A percentile compares a stretch with the other conserved stretches of the same genome.
phyloP scores from a whole-genome alignment of 1,140 invertebrate genomes.

The Eumeta japonica region DNA sequence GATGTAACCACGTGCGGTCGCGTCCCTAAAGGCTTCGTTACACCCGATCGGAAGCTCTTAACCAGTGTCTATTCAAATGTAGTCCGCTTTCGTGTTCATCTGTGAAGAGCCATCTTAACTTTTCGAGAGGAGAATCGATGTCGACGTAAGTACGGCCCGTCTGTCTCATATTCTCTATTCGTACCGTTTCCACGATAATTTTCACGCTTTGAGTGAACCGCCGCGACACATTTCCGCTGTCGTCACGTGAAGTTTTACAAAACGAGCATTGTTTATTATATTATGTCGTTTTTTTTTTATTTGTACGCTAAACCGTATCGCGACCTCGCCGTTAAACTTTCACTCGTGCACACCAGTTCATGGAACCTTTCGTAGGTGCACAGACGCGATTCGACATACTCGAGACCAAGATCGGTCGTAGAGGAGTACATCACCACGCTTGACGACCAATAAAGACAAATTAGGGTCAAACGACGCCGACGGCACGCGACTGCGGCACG shows the following conservation, averaged over 20 bases:
- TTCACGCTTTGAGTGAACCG: constrained; percentile 9
- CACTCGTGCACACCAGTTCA: too few relatives aligned
- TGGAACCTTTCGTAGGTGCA: too few relatives aligned
- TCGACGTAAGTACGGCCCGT: constrained; percentile 46
- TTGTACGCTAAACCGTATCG: neutral
- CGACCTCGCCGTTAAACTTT: too few relatives aligned
- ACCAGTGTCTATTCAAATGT: constrained; percentile 51
- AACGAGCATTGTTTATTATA: constrained; percentile 2
- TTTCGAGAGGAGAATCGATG: constrained; percentile 49
- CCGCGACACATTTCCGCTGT: constrained; percentile 41
- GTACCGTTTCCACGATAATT: constrained; percentile 15
- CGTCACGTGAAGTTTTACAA: too few relatives aligned
- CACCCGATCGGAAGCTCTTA: constrained; percentile 51
- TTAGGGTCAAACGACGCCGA: too few relatives aligned
- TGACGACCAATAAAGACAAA: constrained; percentile 6
- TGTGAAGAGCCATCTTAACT: constrained; percentile 30
- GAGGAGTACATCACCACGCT: neutral
- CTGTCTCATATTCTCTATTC: constrained; percentile 9
- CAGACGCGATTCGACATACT: too few relatives aligned
- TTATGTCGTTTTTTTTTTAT: constrained; percentile 2
- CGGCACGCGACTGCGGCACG: too few relatives aligned
- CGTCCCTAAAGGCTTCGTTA: constrained; percentile 48
- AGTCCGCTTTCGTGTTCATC: constrained; percentile 39
- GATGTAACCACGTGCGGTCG: constrained; percentile 46
- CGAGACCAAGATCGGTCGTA: too few relatives aligned